Evolutionary conservation across 2,888 invertebrate genomes (phyloP).

Genomic region (Tenthredo distinguenda): DNA sequence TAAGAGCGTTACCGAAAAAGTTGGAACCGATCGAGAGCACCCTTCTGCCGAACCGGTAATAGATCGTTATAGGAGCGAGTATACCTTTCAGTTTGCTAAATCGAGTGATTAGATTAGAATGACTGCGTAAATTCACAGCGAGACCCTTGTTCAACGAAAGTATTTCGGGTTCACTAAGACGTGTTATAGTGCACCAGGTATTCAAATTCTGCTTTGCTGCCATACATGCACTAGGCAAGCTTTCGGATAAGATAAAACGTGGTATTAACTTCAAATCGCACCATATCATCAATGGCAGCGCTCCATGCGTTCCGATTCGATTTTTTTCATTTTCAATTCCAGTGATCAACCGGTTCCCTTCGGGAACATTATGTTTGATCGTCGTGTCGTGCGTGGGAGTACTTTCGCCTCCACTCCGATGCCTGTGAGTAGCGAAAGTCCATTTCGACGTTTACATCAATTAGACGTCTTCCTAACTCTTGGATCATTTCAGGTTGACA

Average conservation of each 20-base stretch:
- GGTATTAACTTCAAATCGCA: conserved; percentile 24
- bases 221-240: conserved; percentile 24
- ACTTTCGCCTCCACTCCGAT: conserved; percentile 82
- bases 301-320: not conserved
- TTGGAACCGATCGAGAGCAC: conserved; percentile 73
- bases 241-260: not conserved
- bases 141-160: not conserved
- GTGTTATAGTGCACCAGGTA: conserved; percentile 1
- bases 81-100: conserved; percentile 50
- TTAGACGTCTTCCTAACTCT: not conserved
- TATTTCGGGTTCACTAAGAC: conserved; percentile 6
- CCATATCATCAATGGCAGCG: conserved; percentile 1
- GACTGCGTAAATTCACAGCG: conserved; percentile 4
- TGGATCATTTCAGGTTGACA: conserved; percentile 73
- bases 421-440: conserved; percentile 70
- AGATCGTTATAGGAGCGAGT: conserved; percentile 41
- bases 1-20: conserved; percentile 71
- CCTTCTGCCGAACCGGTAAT: conserved; percentile 67
- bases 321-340: conserved; percentile 69
- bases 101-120: conserved; percentile 40
- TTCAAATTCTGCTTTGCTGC: not conserved
- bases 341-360: conserved; percentile 81
- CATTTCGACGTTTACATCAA: not conserved
- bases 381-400: conserved; percentile 91
- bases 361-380: conserved; percentile 94